Evolutionary conservation across 1,140 invertebrate species (phyloP).

Genomic region (Procambarus clarkii): DNA sequence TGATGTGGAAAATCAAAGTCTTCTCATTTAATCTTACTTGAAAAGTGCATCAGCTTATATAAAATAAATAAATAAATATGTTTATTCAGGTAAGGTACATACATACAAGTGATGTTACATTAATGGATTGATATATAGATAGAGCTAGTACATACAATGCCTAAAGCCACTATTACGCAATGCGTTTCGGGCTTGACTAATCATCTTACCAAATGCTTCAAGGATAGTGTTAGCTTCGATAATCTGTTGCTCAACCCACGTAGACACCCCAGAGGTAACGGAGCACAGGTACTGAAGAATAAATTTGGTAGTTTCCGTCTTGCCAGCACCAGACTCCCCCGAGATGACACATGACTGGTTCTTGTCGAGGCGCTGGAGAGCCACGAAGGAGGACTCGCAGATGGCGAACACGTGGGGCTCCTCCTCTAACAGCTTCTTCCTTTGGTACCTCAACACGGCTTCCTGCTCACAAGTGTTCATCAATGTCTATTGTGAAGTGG

Average conservation of each 20-base stretch:
- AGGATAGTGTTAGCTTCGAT: constrained; percentile 94
- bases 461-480: constrained; percentile 79
- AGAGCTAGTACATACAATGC: no score
- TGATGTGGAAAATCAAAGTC: no score
- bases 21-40: no score
- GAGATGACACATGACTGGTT: constrained; percentile 97
- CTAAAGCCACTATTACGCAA: no score
- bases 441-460: constrained; percentile 87
- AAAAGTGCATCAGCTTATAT: no score
- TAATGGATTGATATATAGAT: no score
- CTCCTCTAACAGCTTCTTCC: constrained; percentile 86
- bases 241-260: constrained; percentile 96
- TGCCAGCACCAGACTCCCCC: constrained; percentile 98
- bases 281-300: constrained; percentile 96
- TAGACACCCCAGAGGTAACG: constrained; percentile 91
- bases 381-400: constrained; percentile 92
- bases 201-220: constrained; percentile 89
- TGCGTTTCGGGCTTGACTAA: no score
- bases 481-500: no score
- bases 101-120: no score
- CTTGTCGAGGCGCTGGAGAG: constrained; percentile 75
- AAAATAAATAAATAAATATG: no score
- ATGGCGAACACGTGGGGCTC: constrained; percentile 95
- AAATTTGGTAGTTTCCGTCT: constrained; percentile 97
- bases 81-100: no score